Conservation (phyloP, 2,888 invertebrate species). For the Cynaeus angustus region DNA sequence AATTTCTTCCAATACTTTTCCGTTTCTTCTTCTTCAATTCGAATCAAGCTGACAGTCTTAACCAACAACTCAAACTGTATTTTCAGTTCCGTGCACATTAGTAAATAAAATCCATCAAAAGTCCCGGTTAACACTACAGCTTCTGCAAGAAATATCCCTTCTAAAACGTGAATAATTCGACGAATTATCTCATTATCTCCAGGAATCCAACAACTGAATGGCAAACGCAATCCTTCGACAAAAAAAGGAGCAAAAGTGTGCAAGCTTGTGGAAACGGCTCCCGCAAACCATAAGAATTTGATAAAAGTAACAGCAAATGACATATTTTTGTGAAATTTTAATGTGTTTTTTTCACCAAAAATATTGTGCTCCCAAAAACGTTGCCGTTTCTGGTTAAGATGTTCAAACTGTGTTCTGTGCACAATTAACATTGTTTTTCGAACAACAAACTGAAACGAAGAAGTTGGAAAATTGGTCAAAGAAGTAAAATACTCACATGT, state of each 20-base stretch:
- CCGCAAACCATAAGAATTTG: background rate
- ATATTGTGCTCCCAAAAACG: background rate
- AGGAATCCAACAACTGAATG: constrained; percentile 1
- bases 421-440: background rate
- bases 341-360: background rate
- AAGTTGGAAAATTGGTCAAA: too few relatives aligned
- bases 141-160: background rate
- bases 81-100: constrained; percentile 3
- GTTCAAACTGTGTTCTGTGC: background rate
- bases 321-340: background rate
- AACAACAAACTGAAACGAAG: too few relatives aligned
- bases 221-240: background rate
- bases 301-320: background rate
- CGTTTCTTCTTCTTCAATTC: background rate
- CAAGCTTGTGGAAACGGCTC: background rate
- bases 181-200: background rate
- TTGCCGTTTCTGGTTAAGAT: background rate
- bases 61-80: background rate
- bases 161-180: background rate
- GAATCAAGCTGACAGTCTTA: background rate
- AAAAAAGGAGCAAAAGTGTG: background rate
- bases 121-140: background rate
- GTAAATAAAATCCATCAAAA: background rate
- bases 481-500: background rate
- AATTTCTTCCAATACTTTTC: background rate